Evolutionary conservation across 2,113 vertebrate species (phyloP).

Genomic region (Labeo rohita): DNA sequence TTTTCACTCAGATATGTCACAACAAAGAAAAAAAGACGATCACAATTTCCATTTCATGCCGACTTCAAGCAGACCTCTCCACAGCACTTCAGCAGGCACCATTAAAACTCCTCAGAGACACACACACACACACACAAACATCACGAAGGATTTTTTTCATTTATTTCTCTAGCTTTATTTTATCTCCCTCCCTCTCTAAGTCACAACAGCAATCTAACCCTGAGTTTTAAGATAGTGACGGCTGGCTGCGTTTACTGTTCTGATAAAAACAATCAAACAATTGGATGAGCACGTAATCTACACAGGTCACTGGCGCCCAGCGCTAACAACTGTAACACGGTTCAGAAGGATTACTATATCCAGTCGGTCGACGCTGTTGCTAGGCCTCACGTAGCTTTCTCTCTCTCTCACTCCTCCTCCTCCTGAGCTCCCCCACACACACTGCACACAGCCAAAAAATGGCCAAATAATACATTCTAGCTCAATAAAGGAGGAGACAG

Average conservation of each 20-base stretch:
- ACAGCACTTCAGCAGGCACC: slow-evolving; percentile 3
- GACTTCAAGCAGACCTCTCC: background rate
- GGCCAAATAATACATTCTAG: slow-evolving; percentile 79
- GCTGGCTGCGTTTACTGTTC: slow-evolving; percentile 25
- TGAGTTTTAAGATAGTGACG: slow-evolving; percentile 48
- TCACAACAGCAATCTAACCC: slow-evolving; percentile 56
- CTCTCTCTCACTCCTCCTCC: slow-evolving; percentile 57
- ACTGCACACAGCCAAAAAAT: slow-evolving; percentile 74
- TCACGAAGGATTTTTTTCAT: slow-evolving; percentile 24
- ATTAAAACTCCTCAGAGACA: background rate
- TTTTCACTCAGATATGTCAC: background rate
- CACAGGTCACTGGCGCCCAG: slow-evolving; percentile 68
- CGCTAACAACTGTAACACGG: slow-evolving; percentile 73
- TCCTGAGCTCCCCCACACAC: slow-evolving; percentile 67
- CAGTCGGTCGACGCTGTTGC: slow-evolving; percentile 70
- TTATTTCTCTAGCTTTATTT: slow-evolving; percentile 49
- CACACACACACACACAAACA: slow-evolving; percentile 11
- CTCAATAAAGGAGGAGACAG: slow-evolving; percentile 76
- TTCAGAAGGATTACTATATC: slow-evolving; percentile 74
- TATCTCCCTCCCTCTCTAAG: slow-evolving; percentile 48
- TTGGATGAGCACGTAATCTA: slow-evolving; percentile 53
- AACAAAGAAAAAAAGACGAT: background rate
- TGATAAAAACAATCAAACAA: slow-evolving; percentile 38
- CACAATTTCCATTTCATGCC: background rate
- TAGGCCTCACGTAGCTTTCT: slow-evolving; percentile 65